Evolutionary conservation across 2,888 invertebrate genomes (phyloP), one percentile per base, ranked within the genome.

Genomic region (Troilus luridus): DNA sequence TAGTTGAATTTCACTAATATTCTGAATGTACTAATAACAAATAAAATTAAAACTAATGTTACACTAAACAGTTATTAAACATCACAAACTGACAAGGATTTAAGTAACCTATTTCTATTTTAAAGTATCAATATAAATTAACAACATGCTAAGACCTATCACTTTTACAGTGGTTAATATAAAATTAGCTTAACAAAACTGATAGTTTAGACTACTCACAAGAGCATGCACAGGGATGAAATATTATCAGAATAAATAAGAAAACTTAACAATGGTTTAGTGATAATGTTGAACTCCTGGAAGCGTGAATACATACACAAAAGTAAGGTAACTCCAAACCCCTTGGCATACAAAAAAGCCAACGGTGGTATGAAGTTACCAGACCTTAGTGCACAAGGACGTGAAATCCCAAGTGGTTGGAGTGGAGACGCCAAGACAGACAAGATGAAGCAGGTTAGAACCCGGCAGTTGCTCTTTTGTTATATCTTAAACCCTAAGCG

Each of bases 351-450:
- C 94, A 92, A 91, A 91, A 91, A 94, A 95, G 96, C 97, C 97
- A 97, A 97, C 97, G 97, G 97, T 97, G 97, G 97, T 97, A 92
- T 93, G 96, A 96, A 97, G 97, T 97, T 96, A 97, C 97, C 97
- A 97, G 95, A 95, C 96, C 96, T 88, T 90, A 90, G 56, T 77
- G 72, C 59, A 90, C n/a, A 88, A 58, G 56, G 24, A 62, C 88
- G 5, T 24, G 8, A n/a, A 10, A 21, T 56, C 54, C 6, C n/a
- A 60, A 62, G 5, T 9, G 41, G 24, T 5, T 60, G 24, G 3
- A 17, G 10, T n/a, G 56, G 62, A 64, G 62, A 89, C 62, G 89
- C 62, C 19, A 19, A 41, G 56, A 24, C 56, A 56, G 88, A 24
- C 56, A 59, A 0, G 88, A 59, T 56, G n/a, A n/a, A 24, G 56